A percentile compares a stretch with the other conserved stretches of the same genome.
Conservation (phyloP, 2,113 vertebrate species). For the Lutjanus erythropterus region DNA sequence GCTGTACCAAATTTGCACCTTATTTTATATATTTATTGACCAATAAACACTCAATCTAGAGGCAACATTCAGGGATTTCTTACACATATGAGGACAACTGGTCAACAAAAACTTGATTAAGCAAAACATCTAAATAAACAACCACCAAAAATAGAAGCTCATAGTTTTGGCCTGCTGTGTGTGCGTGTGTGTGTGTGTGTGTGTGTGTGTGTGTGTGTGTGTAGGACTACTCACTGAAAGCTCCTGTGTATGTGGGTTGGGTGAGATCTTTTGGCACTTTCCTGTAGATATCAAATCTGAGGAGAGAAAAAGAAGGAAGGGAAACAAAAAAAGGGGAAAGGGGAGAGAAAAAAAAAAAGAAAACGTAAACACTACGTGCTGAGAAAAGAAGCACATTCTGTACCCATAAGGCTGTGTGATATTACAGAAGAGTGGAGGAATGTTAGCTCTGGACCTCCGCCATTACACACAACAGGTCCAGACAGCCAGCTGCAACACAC, state of each 20-base stretch:
- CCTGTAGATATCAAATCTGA: constrained; percentile 99
- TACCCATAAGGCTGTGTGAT: constrained; percentile 76
- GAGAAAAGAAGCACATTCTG: constrained; percentile 80
- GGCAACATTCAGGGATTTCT: background rate
- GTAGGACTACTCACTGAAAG: constrained; percentile 93
- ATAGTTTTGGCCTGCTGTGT: background rate
- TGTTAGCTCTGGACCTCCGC: constrained; percentile 79
- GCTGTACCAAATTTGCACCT: background rate
- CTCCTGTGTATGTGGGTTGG: constrained; percentile 98
- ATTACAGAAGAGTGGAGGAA: constrained; percentile 81
- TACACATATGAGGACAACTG: background rate
- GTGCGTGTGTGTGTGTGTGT: background rate
- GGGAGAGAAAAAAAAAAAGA: constrained; percentile 36
- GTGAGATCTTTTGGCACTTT: constrained; percentile 99
- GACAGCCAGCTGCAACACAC: constrained; percentile 39
- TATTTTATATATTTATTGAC: background rate
- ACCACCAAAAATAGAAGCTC: background rate
- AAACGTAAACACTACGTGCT: constrained; percentile 75
- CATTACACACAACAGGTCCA: constrained; percentile 64
- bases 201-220: background rate
- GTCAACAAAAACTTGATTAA: background rate
- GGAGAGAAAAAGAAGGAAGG: constrained; percentile 49
- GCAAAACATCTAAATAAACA: background rate
- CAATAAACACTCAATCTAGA: background rate
- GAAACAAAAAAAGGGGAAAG: constrained; percentile 16